Conservation (phyloP, 2,888 invertebrate genomes). For the Epirrhoe alternata region DNA sequence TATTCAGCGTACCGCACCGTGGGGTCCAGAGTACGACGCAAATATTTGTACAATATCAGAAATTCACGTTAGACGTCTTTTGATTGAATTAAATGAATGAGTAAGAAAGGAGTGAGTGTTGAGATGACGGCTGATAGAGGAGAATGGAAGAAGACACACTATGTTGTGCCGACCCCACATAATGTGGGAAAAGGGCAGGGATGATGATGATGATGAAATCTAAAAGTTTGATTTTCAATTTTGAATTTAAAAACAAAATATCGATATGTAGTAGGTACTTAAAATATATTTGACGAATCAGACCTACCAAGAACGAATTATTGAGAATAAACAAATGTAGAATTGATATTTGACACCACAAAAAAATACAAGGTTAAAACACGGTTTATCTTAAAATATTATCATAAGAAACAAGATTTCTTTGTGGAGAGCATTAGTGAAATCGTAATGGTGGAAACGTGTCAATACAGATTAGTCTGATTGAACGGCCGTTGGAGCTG, state of each 20-base stretch:
- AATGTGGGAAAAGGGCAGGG: too few species aligned
- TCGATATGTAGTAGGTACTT: too few species aligned
- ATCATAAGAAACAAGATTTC: constrained; percentile 60
- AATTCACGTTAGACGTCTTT: not conserved
- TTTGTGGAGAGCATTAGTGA: constrained; percentile 69
- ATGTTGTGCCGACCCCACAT: too few species aligned
- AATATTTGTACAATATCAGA: constrained; percentile 13
- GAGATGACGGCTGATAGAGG: too few species aligned
- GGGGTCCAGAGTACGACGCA: constrained; percentile 32
- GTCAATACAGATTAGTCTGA: constrained; percentile 78
- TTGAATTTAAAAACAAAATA: too few species aligned
- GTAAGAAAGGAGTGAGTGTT: too few species aligned
- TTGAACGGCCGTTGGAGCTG: constrained; percentile 53
- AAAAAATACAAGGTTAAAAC: constrained; percentile 59
- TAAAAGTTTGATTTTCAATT: not conserved
- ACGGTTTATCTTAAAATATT: constrained; percentile 59
- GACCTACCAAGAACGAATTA: constrained; percentile 29
- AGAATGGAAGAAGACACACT: too few species aligned
- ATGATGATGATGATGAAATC: too few species aligned
- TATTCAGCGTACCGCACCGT: constrained; percentile 33
- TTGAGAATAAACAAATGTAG: constrained; percentile 38
- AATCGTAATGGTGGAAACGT: constrained; percentile 82
- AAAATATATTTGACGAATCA: constrained; percentile 3
- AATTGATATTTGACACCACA: constrained; percentile 46
- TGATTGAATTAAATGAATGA: not conserved